Evolutionary conservation across 2,888 invertebrate species (phyloP).

Genomic region (Pheosia tremula): DNA sequence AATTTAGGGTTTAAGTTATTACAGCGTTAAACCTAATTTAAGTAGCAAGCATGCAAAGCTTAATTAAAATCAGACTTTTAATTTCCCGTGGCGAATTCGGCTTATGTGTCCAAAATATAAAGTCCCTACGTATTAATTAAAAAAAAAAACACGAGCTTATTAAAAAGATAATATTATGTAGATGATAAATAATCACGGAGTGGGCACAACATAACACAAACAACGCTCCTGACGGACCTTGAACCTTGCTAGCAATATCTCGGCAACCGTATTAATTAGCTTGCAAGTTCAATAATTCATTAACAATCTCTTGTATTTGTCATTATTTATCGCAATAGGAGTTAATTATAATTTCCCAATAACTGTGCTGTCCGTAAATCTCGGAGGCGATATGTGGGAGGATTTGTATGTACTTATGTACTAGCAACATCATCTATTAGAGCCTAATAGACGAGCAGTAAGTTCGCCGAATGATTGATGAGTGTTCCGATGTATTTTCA

Average conservation of each 20-base stretch:
- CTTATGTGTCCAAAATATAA: no score
- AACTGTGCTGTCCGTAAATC: constrained; percentile 6
- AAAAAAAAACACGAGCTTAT: no score
- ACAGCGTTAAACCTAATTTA: no score
- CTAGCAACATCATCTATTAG: constrained; percentile 4
- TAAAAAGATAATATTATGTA: no score
- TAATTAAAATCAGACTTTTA: no score
- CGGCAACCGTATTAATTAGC: constrained; percentile 43
- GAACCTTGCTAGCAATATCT: constrained; percentile 47
- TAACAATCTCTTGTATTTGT: constrained; percentile 3
- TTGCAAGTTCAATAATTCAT: constrained; percentile 35
- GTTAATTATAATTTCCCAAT: no score
- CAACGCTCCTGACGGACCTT: constrained; percentile 38
- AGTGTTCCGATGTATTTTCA: constrained; percentile 1
- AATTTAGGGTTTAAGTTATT: no score
- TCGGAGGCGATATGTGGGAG: constrained; percentile 27
- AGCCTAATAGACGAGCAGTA: constrained; percentile 4
- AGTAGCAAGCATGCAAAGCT: no score
- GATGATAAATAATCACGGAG: no score
- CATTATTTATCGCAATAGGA: no score
- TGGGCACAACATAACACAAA: constrained; percentile 13
- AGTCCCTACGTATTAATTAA: no score
- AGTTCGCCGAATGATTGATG: constrained; percentile 17
- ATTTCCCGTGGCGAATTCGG: no score
- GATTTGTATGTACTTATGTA: constrained; percentile 9